Conservation (phyloP, 2,797 vertebrate species). For the Aplochiton taeniatus region DNA sequence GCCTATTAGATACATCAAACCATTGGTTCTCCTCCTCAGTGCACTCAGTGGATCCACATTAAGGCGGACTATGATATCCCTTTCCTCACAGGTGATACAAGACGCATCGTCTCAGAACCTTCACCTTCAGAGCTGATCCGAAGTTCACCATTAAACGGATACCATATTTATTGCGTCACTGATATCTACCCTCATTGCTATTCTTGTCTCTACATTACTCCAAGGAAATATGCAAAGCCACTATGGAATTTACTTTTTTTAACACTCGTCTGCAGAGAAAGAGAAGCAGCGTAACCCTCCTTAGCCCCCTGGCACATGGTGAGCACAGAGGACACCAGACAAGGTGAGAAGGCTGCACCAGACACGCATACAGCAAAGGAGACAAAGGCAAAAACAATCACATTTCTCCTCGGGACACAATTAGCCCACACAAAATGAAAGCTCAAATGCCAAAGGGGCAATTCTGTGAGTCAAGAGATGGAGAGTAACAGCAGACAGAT, state of each 20-base stretch:
- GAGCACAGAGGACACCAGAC: conserved; percentile 29
- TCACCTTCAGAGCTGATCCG: too few species aligned
- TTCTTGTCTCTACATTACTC: not conserved
- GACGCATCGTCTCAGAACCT: too few species aligned
- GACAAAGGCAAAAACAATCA: conserved; percentile 13
- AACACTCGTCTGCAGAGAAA: too few species aligned
- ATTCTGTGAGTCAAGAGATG: conserved; percentile 56
- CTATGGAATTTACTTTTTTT: too few species aligned
- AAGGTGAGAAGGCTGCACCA: not conserved
- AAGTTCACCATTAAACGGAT: too few species aligned
- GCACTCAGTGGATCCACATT: too few species aligned
- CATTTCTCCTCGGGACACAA: conserved; percentile 60
- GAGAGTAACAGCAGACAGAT: conserved; percentile 15
- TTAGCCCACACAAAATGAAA: conserved; percentile 68
- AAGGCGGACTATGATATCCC: too few species aligned
- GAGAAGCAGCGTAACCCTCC: too few species aligned
- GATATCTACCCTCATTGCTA: not conserved
- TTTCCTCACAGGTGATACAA: too few species aligned
- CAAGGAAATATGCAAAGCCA: too few species aligned
- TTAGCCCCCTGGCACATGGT: not conserved
- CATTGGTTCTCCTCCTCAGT: too few species aligned
- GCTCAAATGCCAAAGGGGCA: conserved; percentile 50
- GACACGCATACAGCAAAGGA: conserved; percentile 17
- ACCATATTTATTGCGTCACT: not conserved
- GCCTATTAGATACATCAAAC: not conserved